phyloP scores from a whole-genome alignment of 2,888 invertebrate genomes.

The Drosophila atripex region DNA sequence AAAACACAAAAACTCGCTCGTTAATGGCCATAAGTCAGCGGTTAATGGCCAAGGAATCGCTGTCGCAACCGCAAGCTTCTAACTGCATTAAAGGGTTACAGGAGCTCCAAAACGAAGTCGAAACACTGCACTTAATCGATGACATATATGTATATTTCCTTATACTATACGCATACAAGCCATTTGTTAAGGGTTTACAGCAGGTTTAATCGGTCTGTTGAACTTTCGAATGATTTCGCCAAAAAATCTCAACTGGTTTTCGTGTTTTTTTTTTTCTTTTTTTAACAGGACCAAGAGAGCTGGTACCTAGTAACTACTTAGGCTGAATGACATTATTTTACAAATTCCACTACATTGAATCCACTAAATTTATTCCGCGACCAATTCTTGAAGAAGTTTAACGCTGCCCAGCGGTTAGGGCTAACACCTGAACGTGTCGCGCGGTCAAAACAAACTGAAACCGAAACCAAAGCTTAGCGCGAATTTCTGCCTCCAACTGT shows the following conservation, averaged over 20 bases:
- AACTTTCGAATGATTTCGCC: conserved; percentile 16
- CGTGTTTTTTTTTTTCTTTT: background rate
- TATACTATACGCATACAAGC: conserved; percentile 9
- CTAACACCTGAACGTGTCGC: conserved; percentile 57
- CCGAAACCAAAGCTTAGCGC: conserved; percentile 43
- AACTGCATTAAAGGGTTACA: conserved; percentile 3
- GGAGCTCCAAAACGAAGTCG: conserved; percentile 8
- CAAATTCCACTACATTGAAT: background rate
- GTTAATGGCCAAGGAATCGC: conserved; percentile 22
- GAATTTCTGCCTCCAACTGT: conserved; percentile 15
- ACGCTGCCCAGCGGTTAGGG: conserved; percentile 32
- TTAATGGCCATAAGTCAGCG: conserved; percentile 30
- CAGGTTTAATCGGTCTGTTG: conserved; percentile 22
- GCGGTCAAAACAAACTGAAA: conserved; percentile 66
- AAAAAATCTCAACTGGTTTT: conserved; percentile 28
- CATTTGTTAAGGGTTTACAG: conserved; percentile 15
- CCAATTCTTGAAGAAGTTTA: background rate
- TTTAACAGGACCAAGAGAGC: background rate
- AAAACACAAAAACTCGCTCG: background rate
- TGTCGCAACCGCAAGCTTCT: conserved; percentile 24
- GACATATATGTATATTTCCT: background rate
- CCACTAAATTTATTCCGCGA: conserved; percentile 4
- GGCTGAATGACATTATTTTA: conserved; percentile 3
- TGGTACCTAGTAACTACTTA: background rate
- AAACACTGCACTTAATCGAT: conserved; percentile 39